A percentile compares a stretch with the other conserved stretches of the same genome.
Evolutionary conservation across 2,797 vertebrate species (phyloP).

Genomic region (Antennarius maculatus): DNA sequence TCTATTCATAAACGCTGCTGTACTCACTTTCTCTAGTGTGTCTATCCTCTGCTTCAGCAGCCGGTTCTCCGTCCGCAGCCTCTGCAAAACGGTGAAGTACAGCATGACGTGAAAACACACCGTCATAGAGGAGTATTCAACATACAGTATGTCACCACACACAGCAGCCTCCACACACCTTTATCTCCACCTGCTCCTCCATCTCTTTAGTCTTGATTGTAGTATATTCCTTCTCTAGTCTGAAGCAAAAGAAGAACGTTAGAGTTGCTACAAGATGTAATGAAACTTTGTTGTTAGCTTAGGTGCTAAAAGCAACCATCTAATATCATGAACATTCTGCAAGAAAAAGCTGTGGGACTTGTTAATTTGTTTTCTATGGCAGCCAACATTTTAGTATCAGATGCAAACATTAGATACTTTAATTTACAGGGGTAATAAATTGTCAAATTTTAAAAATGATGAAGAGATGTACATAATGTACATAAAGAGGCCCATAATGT

Average conservation of each 20-base stretch:
- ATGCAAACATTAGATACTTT: too few species aligned
- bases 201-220: conserved; percentile 99
- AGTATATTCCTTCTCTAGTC: conserved; percentile 99
- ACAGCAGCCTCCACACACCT: conserved; percentile 80
- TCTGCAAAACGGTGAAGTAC: conserved; percentile 75
- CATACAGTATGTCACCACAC: not conserved
- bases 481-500: too few species aligned
- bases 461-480: too few species aligned
- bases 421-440: too few species aligned
- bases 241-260: conserved; percentile 59
- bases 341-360: not conserved
- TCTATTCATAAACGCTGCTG: not conserved
- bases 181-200: conserved; percentile 99
- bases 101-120: not conserved
- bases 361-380: not conserved
- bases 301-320: not conserved
- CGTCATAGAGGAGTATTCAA: not conserved
- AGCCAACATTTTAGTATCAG: not conserved
- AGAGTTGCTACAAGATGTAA: not conserved
- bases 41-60: conserved; percentile 98
- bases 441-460: too few species aligned
- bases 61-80: conserved; percentile 95
- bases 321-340: too few species aligned
- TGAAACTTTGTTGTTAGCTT: too few species aligned
- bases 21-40: conserved; percentile 97